A percentile compares a stretch with the other conserved stretches of the same genome.
These are phyloP conservation scores for Paramormyrops kingsleyae DNA, from an alignment of 2,113 vertebrate species.

Conservation along the genomic window DNA sequence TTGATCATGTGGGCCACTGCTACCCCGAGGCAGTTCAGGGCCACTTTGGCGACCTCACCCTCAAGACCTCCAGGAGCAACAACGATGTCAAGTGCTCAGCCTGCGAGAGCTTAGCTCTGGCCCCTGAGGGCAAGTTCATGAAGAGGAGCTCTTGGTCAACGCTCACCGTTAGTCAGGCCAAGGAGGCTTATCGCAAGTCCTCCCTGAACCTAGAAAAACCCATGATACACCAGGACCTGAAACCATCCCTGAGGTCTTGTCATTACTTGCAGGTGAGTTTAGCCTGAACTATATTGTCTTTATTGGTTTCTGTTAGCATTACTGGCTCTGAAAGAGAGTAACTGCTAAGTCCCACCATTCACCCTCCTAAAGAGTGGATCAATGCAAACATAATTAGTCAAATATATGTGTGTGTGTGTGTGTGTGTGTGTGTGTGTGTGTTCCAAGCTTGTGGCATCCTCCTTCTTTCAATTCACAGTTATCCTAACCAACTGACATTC, in stretches of 20 bases:
- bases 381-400: background rate
- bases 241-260: constrained; percentile 77
- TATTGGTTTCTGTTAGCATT: background rate
- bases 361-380: background rate
- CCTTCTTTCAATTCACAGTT: background rate
- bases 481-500: background rate
- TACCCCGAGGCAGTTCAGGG: constrained; percentile 79
- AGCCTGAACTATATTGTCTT: background rate
- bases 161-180: constrained; percentile 96
- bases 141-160: constrained; percentile 99
- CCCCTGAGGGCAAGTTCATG: constrained; percentile 87
- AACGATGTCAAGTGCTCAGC: constrained; percentile 93
- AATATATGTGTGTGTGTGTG: background rate
- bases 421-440: background rate
- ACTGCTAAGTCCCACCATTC: background rate
- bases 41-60: constrained; percentile 85
- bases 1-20: constrained; percentile 75
- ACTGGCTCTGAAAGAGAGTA: background rate
- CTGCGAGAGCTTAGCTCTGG: constrained; percentile 83
- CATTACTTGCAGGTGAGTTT: constrained; percentile 90
- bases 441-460: background rate
- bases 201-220: constrained; percentile 92
- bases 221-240: constrained; percentile 79
- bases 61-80: constrained; percentile 95
- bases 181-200: constrained; percentile 96